A percentile compares a stretch with the other conserved stretches of the same genome.
Conservation (phyloP, 2,888 invertebrate species). For the Lypha dubia region DNA sequence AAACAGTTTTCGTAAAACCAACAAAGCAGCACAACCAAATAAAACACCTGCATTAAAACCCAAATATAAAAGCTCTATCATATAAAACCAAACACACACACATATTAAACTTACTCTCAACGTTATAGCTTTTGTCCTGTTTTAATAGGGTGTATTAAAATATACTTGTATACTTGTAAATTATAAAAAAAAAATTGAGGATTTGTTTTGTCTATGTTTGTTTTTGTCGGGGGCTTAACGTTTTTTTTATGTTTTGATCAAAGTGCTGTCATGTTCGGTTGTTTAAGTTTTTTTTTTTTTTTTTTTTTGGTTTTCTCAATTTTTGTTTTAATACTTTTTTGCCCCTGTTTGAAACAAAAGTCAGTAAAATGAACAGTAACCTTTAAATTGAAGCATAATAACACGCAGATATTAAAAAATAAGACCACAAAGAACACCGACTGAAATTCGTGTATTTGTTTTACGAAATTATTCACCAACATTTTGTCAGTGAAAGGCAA, state of each 20-base stretch:
- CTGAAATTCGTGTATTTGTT: background rate
- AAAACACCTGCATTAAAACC: conserved; percentile 63
- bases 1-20: conserved; percentile 39
- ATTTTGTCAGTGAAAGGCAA: conserved; percentile 64
- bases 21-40: conserved; percentile 50
- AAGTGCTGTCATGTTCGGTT: conserved; percentile 58
- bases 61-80: conserved; percentile 9
- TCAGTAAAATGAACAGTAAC: conserved; percentile 63
- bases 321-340: background rate
- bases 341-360: conserved; percentile 14
- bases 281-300: no score
- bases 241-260: conserved; percentile 49
- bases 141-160: conserved; percentile 51
- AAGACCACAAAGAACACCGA: background rate
- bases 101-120: background rate
- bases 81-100: background rate
- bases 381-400: conserved; percentile 58
- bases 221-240: background rate
- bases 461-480: conserved; percentile 19
- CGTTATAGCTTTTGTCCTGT: conserved; percentile 25
- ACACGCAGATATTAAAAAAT: conserved; percentile 42
- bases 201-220: conserved; percentile 48
- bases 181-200: conserved; percentile 37
- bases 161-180: conserved; percentile 23
- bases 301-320: conserved; percentile 2